Percentiles rank a stretch among this genome's conserved stretches.
These are phyloP conservation scores for Drosophila mayri DNA, from an alignment of 1,140 invertebrate species.

Conservation along the genomic window DNA sequence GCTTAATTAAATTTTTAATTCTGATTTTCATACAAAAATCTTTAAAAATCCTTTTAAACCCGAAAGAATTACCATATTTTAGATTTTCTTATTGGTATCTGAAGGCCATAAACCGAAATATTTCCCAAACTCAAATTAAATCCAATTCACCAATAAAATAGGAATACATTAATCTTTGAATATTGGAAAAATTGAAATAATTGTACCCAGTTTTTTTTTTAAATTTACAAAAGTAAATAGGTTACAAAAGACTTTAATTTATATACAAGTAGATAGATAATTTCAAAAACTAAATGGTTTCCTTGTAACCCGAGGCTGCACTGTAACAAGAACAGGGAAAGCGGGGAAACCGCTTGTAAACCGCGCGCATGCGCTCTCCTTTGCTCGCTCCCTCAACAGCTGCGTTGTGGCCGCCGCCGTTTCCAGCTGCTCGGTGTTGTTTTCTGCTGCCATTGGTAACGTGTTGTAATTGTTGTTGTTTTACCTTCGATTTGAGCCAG, in stretches of 20 bases:
- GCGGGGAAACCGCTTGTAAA: conserved; percentile 50
- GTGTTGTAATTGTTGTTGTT: conserved; percentile 21
- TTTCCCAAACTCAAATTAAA: not conserved
- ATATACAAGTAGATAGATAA: not conserved
- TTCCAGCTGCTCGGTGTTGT: conserved; percentile 37
- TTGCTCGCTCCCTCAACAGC: conserved; percentile 42
- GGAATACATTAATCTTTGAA: not conserved
- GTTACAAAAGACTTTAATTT: not conserved
- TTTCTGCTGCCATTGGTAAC: conserved; percentile 23
- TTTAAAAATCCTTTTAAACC: no score
- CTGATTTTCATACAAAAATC: no score
- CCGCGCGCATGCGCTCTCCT: conserved; percentile 64
- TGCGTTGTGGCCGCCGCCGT: conserved; percentile 35
- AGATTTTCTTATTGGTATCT: not conserved
- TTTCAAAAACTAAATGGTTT: no score
- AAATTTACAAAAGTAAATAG: not conserved
- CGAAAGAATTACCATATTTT: no score
- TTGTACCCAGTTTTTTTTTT: no score
- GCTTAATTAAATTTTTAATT: no score
- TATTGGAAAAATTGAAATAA: not conserved
- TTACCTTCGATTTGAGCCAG: conserved; percentile 49
- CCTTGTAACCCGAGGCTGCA: not conserved
- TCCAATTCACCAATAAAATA: not conserved
- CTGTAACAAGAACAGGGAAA: conserved; percentile 40
- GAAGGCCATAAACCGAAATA: not conserved